A percentile compares a stretch with the other conserved stretches of the same genome.
Evolutionary conservation across 92 coral and sea anemone species (phyloP).

Genomic region (Epizoanthus fatuus): DNA sequence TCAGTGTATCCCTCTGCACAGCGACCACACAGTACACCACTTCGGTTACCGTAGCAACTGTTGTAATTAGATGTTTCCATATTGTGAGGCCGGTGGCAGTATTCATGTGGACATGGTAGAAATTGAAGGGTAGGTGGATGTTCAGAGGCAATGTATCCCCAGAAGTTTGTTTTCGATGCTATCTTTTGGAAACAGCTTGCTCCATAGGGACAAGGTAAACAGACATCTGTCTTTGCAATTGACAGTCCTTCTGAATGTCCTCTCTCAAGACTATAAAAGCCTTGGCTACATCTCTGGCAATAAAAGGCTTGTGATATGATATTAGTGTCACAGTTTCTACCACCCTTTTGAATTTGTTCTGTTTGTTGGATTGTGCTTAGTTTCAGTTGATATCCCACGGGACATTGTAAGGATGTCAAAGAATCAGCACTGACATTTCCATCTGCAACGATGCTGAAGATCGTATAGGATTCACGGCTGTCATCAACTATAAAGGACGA

Average conservation of each 20-base stretch:
- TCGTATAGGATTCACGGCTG: not conserved
- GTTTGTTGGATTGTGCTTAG: not conserved
- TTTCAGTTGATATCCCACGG: conserved; percentile 28
- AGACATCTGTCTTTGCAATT: conserved; percentile 13
- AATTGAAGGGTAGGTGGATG: too few relatives aligned
- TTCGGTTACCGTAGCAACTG: conserved; percentile 62
- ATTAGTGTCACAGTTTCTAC: not conserved
- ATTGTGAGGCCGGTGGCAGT: conserved; percentile 22
- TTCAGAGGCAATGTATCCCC: too few relatives aligned
- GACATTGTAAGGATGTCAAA: conserved; percentile 44
- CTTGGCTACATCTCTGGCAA: not conserved
- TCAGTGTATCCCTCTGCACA: conserved; percentile 47
- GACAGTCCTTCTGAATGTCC: conserved; percentile 49
- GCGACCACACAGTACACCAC: not conserved
- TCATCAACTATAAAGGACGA: conserved; percentile 12
- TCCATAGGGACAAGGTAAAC: conserved; percentile 27
- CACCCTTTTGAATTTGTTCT: not conserved
- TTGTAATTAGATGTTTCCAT: conserved; percentile 8
- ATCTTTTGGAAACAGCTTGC: too few relatives aligned
- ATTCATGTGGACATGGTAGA: too few relatives aligned
- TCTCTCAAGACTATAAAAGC: conserved; percentile 56
- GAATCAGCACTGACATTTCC: conserved; percentile 36
- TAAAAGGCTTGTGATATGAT: conserved; percentile 6
- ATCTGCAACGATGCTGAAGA: conserved; percentile 28
- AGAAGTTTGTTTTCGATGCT: too few relatives aligned